A percentile compares a stretch with the other conserved stretches of the same genome.
Conservation (phyloP, 2,797 vertebrate genomes). For the Cetoscarus ocellatus region DNA sequence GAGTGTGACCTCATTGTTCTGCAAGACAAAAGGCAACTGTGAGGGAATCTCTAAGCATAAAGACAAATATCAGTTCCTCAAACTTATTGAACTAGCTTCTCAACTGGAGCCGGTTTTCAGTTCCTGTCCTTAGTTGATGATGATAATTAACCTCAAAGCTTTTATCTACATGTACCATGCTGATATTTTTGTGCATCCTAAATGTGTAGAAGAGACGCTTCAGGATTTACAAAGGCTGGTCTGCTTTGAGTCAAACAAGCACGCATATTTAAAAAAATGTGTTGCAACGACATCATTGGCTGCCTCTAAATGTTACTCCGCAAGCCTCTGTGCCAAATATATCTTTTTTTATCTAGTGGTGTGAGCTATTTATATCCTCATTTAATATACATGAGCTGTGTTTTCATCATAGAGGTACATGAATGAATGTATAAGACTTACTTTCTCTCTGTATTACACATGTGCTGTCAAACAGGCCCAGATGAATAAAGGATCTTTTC, state of each 20-base stretch:
- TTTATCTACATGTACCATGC: too few relatives aligned
- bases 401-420: slow-evolving; percentile 68
- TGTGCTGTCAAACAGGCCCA: slow-evolving; percentile 52
- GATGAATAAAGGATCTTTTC: slow-evolving; percentile 46
- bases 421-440: slow-evolving; percentile 66
- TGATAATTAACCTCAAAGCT: too few relatives aligned
- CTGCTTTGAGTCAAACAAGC: slow-evolving; percentile 41
- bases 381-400: slow-evolving; percentile 78
- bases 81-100: too few relatives aligned
- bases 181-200: too few relatives aligned
- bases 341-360: slow-evolving; percentile 56
- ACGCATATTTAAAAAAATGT: slow-evolving; percentile 19
- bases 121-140: too few relatives aligned
- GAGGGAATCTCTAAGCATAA: too few relatives aligned
- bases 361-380: slow-evolving; percentile 82
- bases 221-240: slow-evolving; percentile 46
- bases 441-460: slow-evolving; percentile 46
- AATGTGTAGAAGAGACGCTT: slow-evolving; percentile 26
- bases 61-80: too few relatives aligned
- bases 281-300: slow-evolving; percentile 43
- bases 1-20: too few relatives aligned
- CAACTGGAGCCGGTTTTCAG: too few relatives aligned
- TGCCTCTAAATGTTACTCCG: slow-evolving; percentile 41
- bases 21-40: too few relatives aligned
- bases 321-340: slow-evolving; percentile 64